Percentiles rank a stretch among this genome's conserved stretches.
phyloP scores from a whole-genome alignment of 92 coral and sea anemone genomes.

The Phenganax stokvisi region DNA sequence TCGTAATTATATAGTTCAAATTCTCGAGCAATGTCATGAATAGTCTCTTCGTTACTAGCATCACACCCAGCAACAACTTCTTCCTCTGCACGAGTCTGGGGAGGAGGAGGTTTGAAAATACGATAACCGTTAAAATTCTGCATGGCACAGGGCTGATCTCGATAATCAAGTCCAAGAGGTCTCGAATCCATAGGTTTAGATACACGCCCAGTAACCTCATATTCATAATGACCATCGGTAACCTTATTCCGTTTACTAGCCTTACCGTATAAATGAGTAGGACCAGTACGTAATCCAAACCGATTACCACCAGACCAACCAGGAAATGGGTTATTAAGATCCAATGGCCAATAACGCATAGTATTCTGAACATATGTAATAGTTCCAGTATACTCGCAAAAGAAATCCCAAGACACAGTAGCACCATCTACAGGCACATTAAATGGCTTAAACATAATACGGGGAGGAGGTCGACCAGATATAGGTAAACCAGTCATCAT shows the following conservation, averaged over 20 bases:
- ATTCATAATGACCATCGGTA: too few relatives aligned
- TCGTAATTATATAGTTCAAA: too few relatives aligned
- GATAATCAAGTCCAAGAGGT: too few relatives aligned
- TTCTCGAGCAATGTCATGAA: too few relatives aligned
- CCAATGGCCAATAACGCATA: background rate
- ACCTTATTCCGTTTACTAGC: background rate
- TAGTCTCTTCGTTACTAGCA: too few relatives aligned
- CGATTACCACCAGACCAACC: constrained; percentile 10
- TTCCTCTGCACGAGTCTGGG: too few relatives aligned
- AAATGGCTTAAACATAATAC: background rate
- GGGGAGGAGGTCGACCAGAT: background rate
- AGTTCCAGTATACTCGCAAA: background rate
- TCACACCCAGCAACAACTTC: too few relatives aligned
- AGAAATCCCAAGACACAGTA: background rate
- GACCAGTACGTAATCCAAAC: background rate
- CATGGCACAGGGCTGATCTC: too few relatives aligned
- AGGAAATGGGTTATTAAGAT: background rate
- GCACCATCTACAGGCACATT: background rate
- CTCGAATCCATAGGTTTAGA: background rate
- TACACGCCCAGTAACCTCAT: too few relatives aligned
- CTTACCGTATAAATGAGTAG: background rate
- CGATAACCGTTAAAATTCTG: too few relatives aligned
- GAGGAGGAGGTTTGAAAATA: too few relatives aligned
- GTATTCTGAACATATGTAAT: background rate
- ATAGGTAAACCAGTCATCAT: background rate